Evolutionary conservation across 2,113 vertebrate species (phyloP), one percentile per base, ranked within the genome.

Genomic region (Pleuronectes platessa): DNA sequence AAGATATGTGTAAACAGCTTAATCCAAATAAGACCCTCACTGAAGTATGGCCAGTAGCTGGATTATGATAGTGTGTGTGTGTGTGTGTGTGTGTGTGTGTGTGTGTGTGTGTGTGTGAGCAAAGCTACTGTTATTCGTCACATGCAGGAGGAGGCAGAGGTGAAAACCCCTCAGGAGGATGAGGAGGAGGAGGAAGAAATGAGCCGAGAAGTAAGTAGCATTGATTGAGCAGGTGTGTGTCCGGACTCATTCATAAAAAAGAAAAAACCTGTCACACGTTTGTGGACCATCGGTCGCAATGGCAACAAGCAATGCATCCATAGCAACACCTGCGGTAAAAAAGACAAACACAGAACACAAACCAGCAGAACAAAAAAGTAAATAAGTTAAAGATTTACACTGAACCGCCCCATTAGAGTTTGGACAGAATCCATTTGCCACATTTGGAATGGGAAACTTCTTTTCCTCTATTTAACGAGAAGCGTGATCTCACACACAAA

Each of bases 181-280:
- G 56, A 71, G 55, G 37, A 27, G 49, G 20, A n/a, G 5, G 24
- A 24, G 24, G 51, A 53, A 10, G 51, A 86, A 88, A 88, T 83
- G 78, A 89, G 78, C 61, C 21, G 24, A 62, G 72, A 74, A 69
- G 4, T 72, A 76, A 82, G 69, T 74, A 76, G 74, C 86, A 85
- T 68, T 89, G 89, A 91, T 61, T 76, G 81, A 89, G 69, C 74
- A 70, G 60, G 76, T 81, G 65, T 78, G 53, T 63, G 72, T 76
- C 72, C 49, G 26, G 68, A 72, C 74, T 87, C 74, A 64, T 90
- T 84, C 79, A 88, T 90, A 88, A 90, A 82, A 53, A 68, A 68
- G 67, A 64, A 78, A 79, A 65, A 78, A 77, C 79, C 68, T 61
- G 84, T 61, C 63, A 55, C 53, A 37, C 54, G 72, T 76, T 75